These are phyloP conservation scores for Phaetusa simplex DNA, from an alignment of 2,113 vertebrate species.

Conservation along the genomic window DNA sequence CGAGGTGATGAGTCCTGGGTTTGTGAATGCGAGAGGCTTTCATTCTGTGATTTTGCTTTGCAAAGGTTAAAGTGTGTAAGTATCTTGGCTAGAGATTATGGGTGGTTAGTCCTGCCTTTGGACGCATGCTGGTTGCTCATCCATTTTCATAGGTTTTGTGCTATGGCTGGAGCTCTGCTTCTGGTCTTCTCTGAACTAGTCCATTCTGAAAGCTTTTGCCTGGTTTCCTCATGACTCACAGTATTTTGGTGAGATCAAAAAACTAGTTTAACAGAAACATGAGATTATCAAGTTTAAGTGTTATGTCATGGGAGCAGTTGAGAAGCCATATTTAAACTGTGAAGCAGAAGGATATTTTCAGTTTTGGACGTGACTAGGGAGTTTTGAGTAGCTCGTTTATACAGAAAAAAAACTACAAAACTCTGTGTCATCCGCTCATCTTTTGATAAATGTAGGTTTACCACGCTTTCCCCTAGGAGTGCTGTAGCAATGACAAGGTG, in stretches of 20 bases:
- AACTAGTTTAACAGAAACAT: neutral
- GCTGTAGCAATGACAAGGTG: neutral
- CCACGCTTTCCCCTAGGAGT: neutral
- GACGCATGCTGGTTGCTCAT: rapidly evolving
- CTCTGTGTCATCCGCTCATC: neutral
- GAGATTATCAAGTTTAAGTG: neutral
- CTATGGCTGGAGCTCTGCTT: neutral
- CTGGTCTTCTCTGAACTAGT: neutral
- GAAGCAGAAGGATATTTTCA: neutral
- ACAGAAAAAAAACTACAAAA: neutral
- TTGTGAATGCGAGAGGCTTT: neutral
- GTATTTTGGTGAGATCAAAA: neutral
- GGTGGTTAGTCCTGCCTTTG: neutral
- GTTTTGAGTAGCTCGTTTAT: neutral
- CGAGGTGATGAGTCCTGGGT: neutral
- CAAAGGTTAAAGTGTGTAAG: neutral
- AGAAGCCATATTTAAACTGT: neutral
- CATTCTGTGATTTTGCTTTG: rapidly evolving
- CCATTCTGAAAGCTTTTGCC: neutral
- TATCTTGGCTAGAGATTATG: neutral
- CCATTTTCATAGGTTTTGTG: neutral
- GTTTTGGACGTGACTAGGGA: neutral
- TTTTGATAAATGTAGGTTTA: neutral
- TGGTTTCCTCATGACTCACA: neutral
- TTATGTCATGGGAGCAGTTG: neutral